Conservation (phyloP, 2,797 vertebrate genomes). For the Masticophis lateralis region DNA sequence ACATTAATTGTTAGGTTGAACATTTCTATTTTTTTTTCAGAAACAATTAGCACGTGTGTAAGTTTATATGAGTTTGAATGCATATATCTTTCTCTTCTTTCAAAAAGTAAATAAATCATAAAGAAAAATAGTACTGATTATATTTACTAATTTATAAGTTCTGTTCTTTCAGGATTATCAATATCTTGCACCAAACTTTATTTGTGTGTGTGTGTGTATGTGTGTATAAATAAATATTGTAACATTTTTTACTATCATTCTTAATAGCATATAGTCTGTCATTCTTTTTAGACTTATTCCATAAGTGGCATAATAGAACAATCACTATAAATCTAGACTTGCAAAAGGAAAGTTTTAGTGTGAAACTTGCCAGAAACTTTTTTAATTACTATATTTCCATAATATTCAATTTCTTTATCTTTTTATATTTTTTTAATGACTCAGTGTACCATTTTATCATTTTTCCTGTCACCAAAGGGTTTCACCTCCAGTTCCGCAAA, state of each 20-base stretch:
- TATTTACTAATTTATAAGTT: background rate
- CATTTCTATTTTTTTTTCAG: background rate
- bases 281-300: background rate
- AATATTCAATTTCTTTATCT: background rate
- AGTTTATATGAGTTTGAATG: background rate
- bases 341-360: background rate
- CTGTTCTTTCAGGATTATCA: slow-evolving; percentile 5
- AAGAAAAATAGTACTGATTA: background rate
- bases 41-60: background rate
- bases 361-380: background rate
- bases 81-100: background rate
- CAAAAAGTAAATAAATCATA: background rate
- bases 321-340: background rate
- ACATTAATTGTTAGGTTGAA: background rate
- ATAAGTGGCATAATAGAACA: background rate
- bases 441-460: background rate
- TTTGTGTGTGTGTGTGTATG: background rate
- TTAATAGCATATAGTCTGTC: background rate
- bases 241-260: background rate
- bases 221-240: background rate
- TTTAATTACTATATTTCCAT: background rate
- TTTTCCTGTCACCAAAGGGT: background rate
- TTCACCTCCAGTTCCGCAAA: background rate
- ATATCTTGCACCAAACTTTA: background rate
- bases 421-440: background rate